Base-by-base conservation (phyloP, 2,797 vertebrate species). In the Anas capensis region DNA sequence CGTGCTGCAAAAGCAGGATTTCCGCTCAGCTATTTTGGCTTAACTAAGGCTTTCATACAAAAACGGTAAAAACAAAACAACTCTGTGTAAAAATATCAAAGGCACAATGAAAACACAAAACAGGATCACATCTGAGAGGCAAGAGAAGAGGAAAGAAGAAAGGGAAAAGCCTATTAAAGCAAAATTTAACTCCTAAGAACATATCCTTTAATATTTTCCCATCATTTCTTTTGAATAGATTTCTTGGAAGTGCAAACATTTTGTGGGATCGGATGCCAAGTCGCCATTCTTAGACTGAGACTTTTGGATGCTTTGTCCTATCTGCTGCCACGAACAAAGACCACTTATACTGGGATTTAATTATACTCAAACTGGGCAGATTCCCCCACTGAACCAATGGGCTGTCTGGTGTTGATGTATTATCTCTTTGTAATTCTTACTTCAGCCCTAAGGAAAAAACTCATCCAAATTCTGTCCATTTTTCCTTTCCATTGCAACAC, bases 41-140 rank as follows among this genome's bases (percentile, higher is more conserved):
- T 57, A 64, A 76, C 60, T 93, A 58, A 83, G 42, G 14, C 73
- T 95, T 96, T 89, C 84, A 92, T 69, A 85, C 72, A 88, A 94
- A 90, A 58, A 12, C 27, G 82, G 57, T 54, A 58, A 85, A 96
- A 96, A 93, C 17, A 95, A 94, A 92, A 91, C 61, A 85, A 70
- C 44, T 58, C 40, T 60, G 27, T 60, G 89, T 92, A 92, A 93
- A 92, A 34, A 29, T 21, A 33, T 38, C 66, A 77, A 93, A 82
- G 21, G 49, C 79, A 73, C 6, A 46, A 40, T 60, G 88, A 84
- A 91, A 79, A 29, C 11, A 29, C 40, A 93, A 90, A 82, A 0
- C 68, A 93, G 78, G 61, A 85, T 23, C 14, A 8, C 40, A 79
- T 23, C 31, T 48, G 29, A 90, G 6, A 77, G 51, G 36, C 72